Base-by-base conservation (phyloP, 1,140 invertebrate genomes). In the Drosophila pachea region DNA sequence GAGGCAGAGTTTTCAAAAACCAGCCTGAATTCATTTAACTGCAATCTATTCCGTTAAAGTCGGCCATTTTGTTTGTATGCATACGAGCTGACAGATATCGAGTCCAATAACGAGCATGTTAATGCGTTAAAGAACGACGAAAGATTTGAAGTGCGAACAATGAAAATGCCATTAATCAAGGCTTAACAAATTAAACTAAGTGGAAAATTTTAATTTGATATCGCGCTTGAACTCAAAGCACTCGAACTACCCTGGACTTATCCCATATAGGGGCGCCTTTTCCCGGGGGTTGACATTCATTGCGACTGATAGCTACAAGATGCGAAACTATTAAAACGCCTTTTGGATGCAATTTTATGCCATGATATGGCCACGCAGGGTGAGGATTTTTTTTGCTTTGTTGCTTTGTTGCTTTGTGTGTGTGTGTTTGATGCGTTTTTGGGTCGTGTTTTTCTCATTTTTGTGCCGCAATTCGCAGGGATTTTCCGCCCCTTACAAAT, bases 171-270 rank as follows among this genome's bases (percentile, higher is more conserved):
- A 84, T 84, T 84, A 77, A 86, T 77, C 81, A 86, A 81, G 69
- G 61, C 67, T 59, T 67, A 72, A 65, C 70, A 77, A 84, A 84
- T 74, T 78, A 81, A 83, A 84, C 81, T 86, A 84, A 70, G 73
- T 81, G 82, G 81, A 86, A 86, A 84, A 86, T 86, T 71, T 74
- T 67, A 74, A 81, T 77, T 86, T 84, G 58, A 81, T 86, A 77
- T 77, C 76, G 35, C 14, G 52, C 45, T 40, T 40, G 16, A 36
- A 9, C 45, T 9, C 9, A 5, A 32, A 63, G 11, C 11, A 43
- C 32, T 22, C 22, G 22, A 52, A 48, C 50, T 32, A 61, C 65
- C 58, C 56, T 52, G 61, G 48, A 48, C 48, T 43, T 33, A 61
- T 45, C 59, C 35, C 31, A 54, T 14, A 43, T 38, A 48, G 54